Evolutionary conservation across 1,140 invertebrate genomes (phyloP).

Genomic region (Branchinecta lynchi): DNA sequence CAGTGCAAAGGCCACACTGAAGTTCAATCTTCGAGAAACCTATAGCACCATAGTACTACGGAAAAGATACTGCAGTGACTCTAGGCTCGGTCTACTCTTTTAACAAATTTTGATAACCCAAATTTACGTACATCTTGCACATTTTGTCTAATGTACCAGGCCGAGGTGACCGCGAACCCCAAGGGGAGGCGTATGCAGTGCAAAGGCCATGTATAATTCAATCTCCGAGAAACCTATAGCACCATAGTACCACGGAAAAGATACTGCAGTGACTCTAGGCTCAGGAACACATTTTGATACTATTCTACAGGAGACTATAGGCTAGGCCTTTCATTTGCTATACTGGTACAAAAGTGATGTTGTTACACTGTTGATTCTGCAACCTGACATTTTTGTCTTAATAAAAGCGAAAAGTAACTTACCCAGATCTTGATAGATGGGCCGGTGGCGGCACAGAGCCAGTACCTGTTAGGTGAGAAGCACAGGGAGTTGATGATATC

Average conservation of each 20-base stretch:
- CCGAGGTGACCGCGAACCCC: slow-evolving; percentile 4
- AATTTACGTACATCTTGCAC: no score
- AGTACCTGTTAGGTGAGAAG: slow-evolving; percentile 99
- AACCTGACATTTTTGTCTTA: not conserved
- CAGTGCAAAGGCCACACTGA: not conserved
- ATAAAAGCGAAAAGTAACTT: not conserved
- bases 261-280: not conserved
- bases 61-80: not conserved
- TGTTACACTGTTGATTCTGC: no score
- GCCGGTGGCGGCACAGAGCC: slow-evolving; percentile 99
- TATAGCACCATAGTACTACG: not conserved
- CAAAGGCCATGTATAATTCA: not conserved
- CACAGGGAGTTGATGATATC: slow-evolving; percentile 95
- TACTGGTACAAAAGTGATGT: no score
- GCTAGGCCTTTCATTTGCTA: no score
- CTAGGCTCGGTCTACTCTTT: not conserved
- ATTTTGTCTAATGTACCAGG: not conserved
- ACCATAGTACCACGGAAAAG: not conserved
- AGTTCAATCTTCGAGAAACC: not conserved
- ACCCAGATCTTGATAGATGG: slow-evolving; percentile 97
- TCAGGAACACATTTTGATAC: not conserved
- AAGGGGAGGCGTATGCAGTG: not conserved
- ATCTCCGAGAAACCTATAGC: slow-evolving; percentile 4
- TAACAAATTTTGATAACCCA: no score
- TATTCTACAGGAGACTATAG: no score